phyloP scores from a whole-genome alignment of 1,140 invertebrate genomes.

The Drosophila seguyi region DNA sequence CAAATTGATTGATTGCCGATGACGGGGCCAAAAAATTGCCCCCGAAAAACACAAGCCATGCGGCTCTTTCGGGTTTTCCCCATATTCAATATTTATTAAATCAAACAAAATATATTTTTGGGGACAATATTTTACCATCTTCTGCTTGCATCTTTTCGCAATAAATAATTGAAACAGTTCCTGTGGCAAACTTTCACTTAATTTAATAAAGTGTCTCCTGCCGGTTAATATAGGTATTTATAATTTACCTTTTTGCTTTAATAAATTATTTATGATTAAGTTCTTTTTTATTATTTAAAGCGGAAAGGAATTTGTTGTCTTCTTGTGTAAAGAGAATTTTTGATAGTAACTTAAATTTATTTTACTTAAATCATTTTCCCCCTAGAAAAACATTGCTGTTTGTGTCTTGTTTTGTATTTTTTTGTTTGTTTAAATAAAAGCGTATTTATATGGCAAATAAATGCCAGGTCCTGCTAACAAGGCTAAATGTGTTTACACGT shows the following conservation, averaged over 20 bases:
- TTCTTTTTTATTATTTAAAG: neutral
- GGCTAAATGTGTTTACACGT: neutral
- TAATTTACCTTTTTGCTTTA: neutral
- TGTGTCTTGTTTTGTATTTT: neutral
- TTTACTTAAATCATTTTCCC: neutral
- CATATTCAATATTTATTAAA: slow-evolving; percentile 12
- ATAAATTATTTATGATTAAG: neutral
- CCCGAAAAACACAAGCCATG: slow-evolving; percentile 12
- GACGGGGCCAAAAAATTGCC: slow-evolving; percentile 22
- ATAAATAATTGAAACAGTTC: slow-evolving; percentile 3
- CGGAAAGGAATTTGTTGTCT: neutral
- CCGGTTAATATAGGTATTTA: neutral
- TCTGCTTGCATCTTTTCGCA: neutral
- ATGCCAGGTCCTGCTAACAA: neutral
- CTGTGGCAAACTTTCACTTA: neutral
- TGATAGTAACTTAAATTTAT: neutral
- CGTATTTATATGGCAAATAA: slow-evolving; percentile 5
- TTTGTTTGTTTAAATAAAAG: slow-evolving; percentile 8
- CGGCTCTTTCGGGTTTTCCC: slow-evolving; percentile 2
- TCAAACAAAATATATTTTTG: slow-evolving; percentile 6
- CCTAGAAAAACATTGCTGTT: neutral
- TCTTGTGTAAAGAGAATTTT: neutral
- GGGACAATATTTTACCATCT: neutral
- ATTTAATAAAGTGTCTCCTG: neutral
- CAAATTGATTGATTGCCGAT: slow-evolving; percentile 53